Conservation (phyloP, 2,888 invertebrate species). For the Bombylius discolor region DNA sequence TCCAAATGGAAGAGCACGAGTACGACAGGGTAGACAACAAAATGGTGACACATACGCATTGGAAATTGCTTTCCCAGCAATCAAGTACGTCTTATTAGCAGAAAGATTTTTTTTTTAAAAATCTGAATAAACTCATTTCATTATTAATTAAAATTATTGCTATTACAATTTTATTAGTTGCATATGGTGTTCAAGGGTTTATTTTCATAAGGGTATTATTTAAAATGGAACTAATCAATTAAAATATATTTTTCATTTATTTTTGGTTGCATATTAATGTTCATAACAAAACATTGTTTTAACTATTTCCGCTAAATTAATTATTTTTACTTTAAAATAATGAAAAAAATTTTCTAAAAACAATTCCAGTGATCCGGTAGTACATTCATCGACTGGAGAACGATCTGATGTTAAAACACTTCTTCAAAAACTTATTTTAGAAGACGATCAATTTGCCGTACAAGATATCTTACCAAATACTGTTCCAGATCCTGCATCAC, state of each 20-base stretch:
- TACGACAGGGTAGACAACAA: constrained; percentile 70
- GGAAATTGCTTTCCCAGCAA: constrained; percentile 82
- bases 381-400: constrained; percentile 76
- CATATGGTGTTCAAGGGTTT: too few species aligned
- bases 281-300: background rate
- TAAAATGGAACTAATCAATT: too few species aligned
- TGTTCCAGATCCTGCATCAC: constrained; percentile 81
- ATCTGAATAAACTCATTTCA: too few species aligned
- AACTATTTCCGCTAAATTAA: too few species aligned
- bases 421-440: constrained; percentile 78
- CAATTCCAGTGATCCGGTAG: constrained; percentile 66
- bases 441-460: constrained; percentile 89
- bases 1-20: constrained; percentile 16
- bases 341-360: background rate
- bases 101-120: too few species aligned
- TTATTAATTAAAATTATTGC: too few species aligned
- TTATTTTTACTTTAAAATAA: background rate
- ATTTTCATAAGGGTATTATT: too few species aligned
- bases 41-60: constrained; percentile 77
- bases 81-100: constrained; percentile 56
- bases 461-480: constrained; percentile 88
- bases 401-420: constrained; percentile 70
- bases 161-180: background rate
- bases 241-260: too few species aligned
- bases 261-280: background rate